A percentile compares a stretch with the other conserved stretches of the same genome.
Conservation (phyloP, 2,113 vertebrate species). For the Leptobrachium leishanense region DNA sequence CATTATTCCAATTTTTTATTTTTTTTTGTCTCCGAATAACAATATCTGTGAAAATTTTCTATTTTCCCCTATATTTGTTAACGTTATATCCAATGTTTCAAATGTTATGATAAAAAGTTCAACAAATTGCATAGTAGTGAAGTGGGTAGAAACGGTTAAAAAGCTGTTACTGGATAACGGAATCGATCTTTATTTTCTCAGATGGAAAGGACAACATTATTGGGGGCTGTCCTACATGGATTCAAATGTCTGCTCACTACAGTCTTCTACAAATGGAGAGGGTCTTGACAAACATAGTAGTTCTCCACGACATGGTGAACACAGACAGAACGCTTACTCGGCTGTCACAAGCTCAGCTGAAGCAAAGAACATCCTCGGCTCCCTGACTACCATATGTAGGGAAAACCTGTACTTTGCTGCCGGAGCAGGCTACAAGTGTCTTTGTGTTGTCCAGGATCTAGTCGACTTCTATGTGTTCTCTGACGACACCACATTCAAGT, state of each 20-base stretch:
- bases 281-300: fast-evolving
- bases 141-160: too few relatives aligned
- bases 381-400: slow-evolving; percentile 64
- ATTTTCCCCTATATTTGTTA: too few relatives aligned
- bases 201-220: slow-evolving; percentile 76
- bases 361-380: slow-evolving; percentile 66
- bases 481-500: slow-evolving; percentile 84
- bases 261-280: background rate
- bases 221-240: slow-evolving; percentile 78
- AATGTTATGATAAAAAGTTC: too few relatives aligned
- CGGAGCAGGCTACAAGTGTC: slow-evolving; percentile 81
- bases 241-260: slow-evolving; percentile 55
- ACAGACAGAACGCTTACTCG: slow-evolving; percentile 53
- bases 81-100: too few relatives aligned
- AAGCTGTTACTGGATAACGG: background rate
- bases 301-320: background rate
- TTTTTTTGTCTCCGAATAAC: too few relatives aligned
- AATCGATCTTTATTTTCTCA: slow-evolving; percentile 45
- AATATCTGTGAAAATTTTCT: too few relatives aligned
- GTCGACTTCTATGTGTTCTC: slow-evolving; percentile 80
- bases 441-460: slow-evolving; percentile 80
- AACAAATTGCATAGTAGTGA: too few relatives aligned
- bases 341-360: slow-evolving; percentile 80
- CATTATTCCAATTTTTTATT: too few relatives aligned
- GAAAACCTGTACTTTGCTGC: slow-evolving; percentile 70